Base-by-base conservation (phyloP, 2,113 vertebrate species). In the Oxyruncus cristatus region DNA sequence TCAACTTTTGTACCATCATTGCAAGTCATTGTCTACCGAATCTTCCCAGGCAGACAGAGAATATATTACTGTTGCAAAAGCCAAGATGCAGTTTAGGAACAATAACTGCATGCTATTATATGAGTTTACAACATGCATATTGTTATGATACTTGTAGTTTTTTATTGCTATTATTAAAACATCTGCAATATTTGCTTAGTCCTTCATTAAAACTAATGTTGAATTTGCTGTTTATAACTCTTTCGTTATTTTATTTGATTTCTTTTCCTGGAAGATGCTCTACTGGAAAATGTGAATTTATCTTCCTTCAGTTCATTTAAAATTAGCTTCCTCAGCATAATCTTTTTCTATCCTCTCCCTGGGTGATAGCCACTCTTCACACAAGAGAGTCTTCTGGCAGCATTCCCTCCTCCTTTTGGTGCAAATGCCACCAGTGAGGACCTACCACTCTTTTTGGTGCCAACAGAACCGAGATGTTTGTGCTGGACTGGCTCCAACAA, bases 1-100 rank as follows among this genome's bases (percentile, higher is more conserved):
- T 95, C 61, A 89, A 52, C 47, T 67, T 85, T 53, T 59, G 44
- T 74, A 56, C 42, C 70, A 59, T 91, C 68, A 32, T 5, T 75
- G 65, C 65, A 89, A 84, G 47, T 28, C 56, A 81, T 91, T 93
- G 72, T 92, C 70, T 75, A 81, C 47, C 41, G 74, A 85, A 89
- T 85, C 89, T 94, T 97, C 91, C 93, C 86, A 94, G 85, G 68
- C 86, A 91, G 88, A 59, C 50, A 80, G 63, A 76, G 85, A 90
- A 93, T 86, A 59, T 8, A 78, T 81, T 89, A 72, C 70, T 87
- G 66, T 77, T 68, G 77, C 65, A 82, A 91, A 86, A 85, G 41
- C 11, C 27, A 92, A 85, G 70, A 78, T 68, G 70, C 74, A 35
- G 52, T 75, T 91, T 81, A 82, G 55, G 39, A 91, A 87, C 47